phyloP scores from a whole-genome alignment of 1,140 invertebrate species.

The Halyomorpha halys region DNA sequence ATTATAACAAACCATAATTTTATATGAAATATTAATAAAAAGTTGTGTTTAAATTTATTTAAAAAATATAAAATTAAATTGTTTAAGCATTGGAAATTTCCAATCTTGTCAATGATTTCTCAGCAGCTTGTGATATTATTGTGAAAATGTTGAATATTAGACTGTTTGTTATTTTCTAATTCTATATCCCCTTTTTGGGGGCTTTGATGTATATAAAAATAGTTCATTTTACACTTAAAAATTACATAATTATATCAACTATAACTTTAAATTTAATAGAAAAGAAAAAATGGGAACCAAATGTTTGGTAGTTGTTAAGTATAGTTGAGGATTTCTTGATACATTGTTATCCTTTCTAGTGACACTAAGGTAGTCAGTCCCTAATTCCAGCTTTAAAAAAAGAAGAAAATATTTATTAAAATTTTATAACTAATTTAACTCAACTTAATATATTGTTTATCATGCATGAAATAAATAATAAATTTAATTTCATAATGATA shows the following conservation, averaged over 20 bases:
- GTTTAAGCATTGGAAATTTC: no score
- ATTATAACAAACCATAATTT: no score
- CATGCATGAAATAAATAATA: no score
- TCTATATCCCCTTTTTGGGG: constrained; percentile 1
- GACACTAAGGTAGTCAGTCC: background rate
- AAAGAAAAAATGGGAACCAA: constrained; percentile 2
- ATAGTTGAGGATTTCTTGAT: background rate
- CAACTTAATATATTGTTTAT: no score
- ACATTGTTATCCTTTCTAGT: background rate
- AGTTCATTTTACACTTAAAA: background rate
- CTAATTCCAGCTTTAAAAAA: background rate
- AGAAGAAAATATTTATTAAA: no score
- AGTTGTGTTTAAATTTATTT: no score
- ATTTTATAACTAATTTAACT: no score
- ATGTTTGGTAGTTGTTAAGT: constrained; percentile 7
- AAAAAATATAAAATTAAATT: no score
- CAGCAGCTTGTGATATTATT: background rate
- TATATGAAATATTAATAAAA: no score
- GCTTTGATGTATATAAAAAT: background rate
- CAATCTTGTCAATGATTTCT: background rate
- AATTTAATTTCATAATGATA: no score
- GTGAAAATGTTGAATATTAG: constrained; percentile 8
- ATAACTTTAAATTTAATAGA: constrained; percentile 6
- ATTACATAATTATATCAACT: constrained; percentile 6
- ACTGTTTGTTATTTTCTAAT: constrained; percentile 12